Evolutionary conservation across 2,888 invertebrate genomes (phyloP).

Genomic region (Merodon equestris): DNA sequence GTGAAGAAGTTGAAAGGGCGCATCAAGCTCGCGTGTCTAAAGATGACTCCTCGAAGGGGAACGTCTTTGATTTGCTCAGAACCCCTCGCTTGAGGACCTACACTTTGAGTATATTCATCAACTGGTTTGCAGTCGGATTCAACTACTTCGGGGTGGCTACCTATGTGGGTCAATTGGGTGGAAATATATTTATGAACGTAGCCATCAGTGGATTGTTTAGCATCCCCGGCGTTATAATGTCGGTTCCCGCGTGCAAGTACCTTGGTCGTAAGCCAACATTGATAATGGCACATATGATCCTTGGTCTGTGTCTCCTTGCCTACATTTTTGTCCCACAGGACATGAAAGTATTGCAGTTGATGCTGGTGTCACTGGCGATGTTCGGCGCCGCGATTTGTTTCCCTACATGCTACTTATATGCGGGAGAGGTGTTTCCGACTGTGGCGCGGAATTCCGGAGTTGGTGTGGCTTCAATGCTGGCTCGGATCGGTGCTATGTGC

Average conservation of each 20-base stretch:
- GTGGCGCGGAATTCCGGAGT: slow-evolving; percentile 90
- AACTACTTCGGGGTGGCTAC: slow-evolving; percentile 93
- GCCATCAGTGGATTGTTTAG: slow-evolving; percentile 86
- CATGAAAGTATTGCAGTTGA: slow-evolving; percentile 68
- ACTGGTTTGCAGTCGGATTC: slow-evolving; percentile 84
- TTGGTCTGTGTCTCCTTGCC: slow-evolving; percentile 84
- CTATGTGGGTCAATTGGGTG: slow-evolving; percentile 88
- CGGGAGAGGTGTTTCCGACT: slow-evolving; percentile 92
- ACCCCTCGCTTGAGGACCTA: slow-evolving; percentile 84
- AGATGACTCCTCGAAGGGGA: slow-evolving; percentile 73
- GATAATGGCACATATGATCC: slow-evolving; percentile 82
- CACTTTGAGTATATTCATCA: slow-evolving; percentile 76
- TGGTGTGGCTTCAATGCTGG: slow-evolving; percentile 89
- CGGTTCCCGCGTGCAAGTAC: slow-evolving; percentile 80
- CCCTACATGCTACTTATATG: slow-evolving; percentile 89
- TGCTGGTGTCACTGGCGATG: slow-evolving; percentile 83
- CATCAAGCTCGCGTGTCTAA: slow-evolving; percentile 74
- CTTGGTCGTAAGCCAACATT: slow-evolving; percentile 85
- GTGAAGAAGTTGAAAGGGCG: slow-evolving; percentile 77
- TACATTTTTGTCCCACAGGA: slow-evolving; percentile 81
- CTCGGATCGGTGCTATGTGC: slow-evolving; percentile 89
- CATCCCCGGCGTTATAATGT: slow-evolving; percentile 82
- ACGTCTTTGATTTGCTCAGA: slow-evolving; percentile 82
- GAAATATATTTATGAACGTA: slow-evolving; percentile 88
- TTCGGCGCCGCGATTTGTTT: slow-evolving; percentile 89